Conservation (phyloP, 2,113 vertebrate genomes). For the Regulus satrapa region DNA sequence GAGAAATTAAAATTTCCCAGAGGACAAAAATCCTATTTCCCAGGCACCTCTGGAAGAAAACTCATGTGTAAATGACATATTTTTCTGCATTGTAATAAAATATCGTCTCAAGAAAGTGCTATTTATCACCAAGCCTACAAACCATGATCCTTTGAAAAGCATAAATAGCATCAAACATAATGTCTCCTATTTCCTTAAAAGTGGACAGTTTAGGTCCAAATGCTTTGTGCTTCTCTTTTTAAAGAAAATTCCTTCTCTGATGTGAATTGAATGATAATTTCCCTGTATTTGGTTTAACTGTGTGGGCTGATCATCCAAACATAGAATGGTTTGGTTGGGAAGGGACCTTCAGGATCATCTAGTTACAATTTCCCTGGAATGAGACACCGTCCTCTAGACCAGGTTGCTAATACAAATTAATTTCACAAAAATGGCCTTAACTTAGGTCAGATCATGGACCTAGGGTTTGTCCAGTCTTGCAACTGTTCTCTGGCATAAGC, state of each 20-base stretch:
- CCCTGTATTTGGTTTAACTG: not conserved
- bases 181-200: not conserved
- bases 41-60: constrained; percentile 1
- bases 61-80: constrained; percentile 3
- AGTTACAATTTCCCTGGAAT: not conserved
- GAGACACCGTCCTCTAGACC: no score
- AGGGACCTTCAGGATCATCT: not conserved
- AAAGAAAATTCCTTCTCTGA: not conserved
- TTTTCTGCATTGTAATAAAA: not conserved
- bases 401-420: not conserved
- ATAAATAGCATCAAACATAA: not conserved
- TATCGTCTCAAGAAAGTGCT: not conserved
- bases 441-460: not conserved
- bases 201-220: not conserved
- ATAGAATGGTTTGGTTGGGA: not conserved
- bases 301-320: not conserved
- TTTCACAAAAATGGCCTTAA: not conserved
- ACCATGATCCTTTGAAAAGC: not conserved
- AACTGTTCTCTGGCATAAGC: not conserved
- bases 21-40: constrained; percentile 13
- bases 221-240: not conserved
- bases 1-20: constrained; percentile 30
- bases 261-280: not conserved
- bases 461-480: not conserved
- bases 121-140: not conserved